Conservation (phyloP, 2,888 invertebrate genomes). For the Disparrhopalites patrizii region DNA sequence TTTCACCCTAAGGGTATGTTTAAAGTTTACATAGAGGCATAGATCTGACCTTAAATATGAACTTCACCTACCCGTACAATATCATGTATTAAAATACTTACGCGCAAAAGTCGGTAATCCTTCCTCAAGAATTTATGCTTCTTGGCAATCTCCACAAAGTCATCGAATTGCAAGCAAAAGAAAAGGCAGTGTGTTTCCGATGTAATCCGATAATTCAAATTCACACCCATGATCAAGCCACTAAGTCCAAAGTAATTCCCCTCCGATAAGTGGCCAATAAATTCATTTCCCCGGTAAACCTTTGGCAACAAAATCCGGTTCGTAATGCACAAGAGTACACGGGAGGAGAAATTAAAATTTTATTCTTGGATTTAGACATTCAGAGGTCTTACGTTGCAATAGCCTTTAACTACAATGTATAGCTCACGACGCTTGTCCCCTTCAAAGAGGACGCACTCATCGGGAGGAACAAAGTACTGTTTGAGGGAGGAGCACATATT, state of each 20-base stretch:
- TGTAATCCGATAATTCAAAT: constrained; percentile 32
- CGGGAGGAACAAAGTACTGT: constrained; percentile 44
- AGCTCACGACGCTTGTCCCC: constrained; percentile 39
- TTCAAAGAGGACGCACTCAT: constrained; percentile 38
- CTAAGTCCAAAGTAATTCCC: constrained; percentile 45
- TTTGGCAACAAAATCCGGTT: too few relatives aligned
- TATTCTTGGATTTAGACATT: too few relatives aligned
- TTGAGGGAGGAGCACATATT: constrained; percentile 33
- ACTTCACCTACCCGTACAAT: not conserved
- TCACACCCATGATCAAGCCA: constrained; percentile 38
- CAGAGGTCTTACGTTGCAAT: constrained; percentile 33
- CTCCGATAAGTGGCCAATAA: constrained; percentile 35
- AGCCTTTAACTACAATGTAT: constrained; percentile 45
- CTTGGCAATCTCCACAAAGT: constrained; percentile 32
- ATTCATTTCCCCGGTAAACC: constrained; percentile 27
- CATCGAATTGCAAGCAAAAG: constrained; percentile 38
- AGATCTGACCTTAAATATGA: not conserved
- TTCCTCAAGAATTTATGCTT: constrained; percentile 30
- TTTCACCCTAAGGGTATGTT: too few relatives aligned
- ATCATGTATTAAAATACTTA: not conserved
- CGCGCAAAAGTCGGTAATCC: constrained; percentile 34
- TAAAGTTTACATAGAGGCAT: not conserved
- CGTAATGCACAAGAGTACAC: too few relatives aligned
- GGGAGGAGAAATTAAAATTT: too few relatives aligned
- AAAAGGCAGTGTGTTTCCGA: constrained; percentile 43